These are phyloP conservation scores for Harpagifer antarcticus DNA, from an alignment of 2,797 vertebrate species.

Conservation along the genomic window DNA sequence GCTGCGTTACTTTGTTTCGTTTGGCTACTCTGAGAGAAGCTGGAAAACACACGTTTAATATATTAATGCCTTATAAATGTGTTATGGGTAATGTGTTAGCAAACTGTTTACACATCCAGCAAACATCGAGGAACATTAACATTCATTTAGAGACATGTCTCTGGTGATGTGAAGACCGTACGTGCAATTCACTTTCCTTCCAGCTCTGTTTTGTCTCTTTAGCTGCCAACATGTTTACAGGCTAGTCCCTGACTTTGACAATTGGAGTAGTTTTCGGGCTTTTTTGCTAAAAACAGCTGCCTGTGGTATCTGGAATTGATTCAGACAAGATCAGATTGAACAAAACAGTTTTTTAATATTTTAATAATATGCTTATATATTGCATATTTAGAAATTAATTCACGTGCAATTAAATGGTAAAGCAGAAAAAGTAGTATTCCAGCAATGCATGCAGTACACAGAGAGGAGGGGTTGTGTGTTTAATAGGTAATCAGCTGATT, in stretches of 20 bases:
- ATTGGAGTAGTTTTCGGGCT: not conserved
- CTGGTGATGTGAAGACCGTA: not conserved
- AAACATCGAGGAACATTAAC: not conserved
- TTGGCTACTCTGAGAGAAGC: not conserved
- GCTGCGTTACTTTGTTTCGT: slow-evolving; percentile 11
- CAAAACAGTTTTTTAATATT: not conserved
- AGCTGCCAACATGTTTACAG: slow-evolving; percentile 2
- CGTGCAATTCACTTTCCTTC: not conserved
- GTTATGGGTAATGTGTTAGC: not conserved
- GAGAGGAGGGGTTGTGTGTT: not conserved
- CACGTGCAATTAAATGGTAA: not conserved
- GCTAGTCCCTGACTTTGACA: not conserved
- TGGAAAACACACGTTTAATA: not conserved
- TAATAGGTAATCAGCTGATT: not conserved
- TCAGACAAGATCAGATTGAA: not conserved
- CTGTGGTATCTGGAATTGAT: not conserved
- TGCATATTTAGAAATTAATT: not conserved
- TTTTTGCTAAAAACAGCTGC: not conserved
- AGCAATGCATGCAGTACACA: not conserved
- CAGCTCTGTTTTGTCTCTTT: slow-evolving; percentile 10
- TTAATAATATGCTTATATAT: not conserved
- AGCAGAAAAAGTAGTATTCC: not conserved
- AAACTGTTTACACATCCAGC: slow-evolving; percentile 4
- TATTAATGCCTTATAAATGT: not conserved
- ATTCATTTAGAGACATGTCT: not conserved